phyloP scores from a whole-genome alignment of 2,888 invertebrate genomes.

The Mythimna lalbum region DNA sequence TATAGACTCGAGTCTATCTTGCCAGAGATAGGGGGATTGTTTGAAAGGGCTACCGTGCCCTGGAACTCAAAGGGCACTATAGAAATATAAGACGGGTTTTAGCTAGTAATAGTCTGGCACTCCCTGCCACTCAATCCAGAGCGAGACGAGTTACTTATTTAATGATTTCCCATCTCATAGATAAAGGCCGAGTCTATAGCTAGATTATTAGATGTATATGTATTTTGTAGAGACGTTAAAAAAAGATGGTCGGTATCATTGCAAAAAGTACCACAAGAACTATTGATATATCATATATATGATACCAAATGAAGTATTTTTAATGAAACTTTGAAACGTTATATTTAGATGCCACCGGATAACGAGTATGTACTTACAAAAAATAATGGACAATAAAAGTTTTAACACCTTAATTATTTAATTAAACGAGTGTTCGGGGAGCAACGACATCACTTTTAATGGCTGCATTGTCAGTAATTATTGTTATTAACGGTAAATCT shows the following conservation, averaged over 20 bases:
- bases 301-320: background rate
- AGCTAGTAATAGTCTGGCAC: no score
- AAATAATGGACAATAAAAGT: conserved; percentile 12
- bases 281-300: conserved; percentile 4
- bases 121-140: no score
- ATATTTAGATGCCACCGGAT: conserved; percentile 4
- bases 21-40: no score
- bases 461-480: conserved; percentile 15
- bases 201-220: no score
- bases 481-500: conserved; percentile 27
- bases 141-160: no score
- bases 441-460: conserved; percentile 34
- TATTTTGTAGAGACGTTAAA: background rate
- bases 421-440: conserved; percentile 9
- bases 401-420: conserved; percentile 11
- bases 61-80: no score
- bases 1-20: no score
- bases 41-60: no score
- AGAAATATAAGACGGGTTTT: no score
- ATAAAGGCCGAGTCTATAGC: no score
- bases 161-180: no score
- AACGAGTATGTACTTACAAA: conserved; percentile 6
- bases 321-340: background rate
- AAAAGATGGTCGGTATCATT: conserved; percentile 11
- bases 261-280: conserved; percentile 26